These are phyloP conservation scores for Musca vetustissima DNA, from an alignment of 1,140 invertebrate genomes.

Conservation along the genomic window DNA sequence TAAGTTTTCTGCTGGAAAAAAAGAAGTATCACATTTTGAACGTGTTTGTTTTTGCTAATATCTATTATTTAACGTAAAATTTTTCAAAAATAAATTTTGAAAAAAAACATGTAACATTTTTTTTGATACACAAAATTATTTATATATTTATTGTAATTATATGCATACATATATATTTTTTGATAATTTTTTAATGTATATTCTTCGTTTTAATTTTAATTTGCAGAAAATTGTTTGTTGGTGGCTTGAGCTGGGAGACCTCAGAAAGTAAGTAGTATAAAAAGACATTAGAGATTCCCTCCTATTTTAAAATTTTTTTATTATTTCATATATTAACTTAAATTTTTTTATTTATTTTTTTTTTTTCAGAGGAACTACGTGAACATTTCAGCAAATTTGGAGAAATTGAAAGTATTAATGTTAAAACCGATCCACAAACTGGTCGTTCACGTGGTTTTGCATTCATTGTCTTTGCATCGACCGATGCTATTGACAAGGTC, in stretches of 20 bases:
- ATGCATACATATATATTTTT: not conserved
- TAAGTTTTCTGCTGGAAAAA: too few relatives aligned
- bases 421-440: conserved; percentile 89
- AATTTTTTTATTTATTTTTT: conserved; percentile 15
- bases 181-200: conserved; percentile 11
- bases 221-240: conserved; percentile 97
- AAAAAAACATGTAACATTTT: too few relatives aligned
- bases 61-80: too few relatives aligned
- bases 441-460: conserved; percentile 90
- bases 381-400: conserved; percentile 89
- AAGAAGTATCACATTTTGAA: too few relatives aligned
- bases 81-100: too few relatives aligned
- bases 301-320: conserved; percentile 11
- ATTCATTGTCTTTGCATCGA: conserved; percentile 90
- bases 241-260: conserved; percentile 95
- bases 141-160: too few relatives aligned
- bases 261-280: conserved; percentile 86
- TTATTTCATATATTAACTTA: not conserved
- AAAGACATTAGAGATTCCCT: too few relatives aligned
- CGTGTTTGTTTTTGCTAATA: too few relatives aligned
- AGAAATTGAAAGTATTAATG: conserved; percentile 90
- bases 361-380: conserved; percentile 83
- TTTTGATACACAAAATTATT: too few relatives aligned
- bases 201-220: conserved; percentile 24
- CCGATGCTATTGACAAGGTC: conserved; percentile 89